Evolutionary conservation across 2,113 vertebrate genomes (phyloP), one percentile per base, ranked within the genome.

Genomic region (Arvicanthis niloticus): DNA sequence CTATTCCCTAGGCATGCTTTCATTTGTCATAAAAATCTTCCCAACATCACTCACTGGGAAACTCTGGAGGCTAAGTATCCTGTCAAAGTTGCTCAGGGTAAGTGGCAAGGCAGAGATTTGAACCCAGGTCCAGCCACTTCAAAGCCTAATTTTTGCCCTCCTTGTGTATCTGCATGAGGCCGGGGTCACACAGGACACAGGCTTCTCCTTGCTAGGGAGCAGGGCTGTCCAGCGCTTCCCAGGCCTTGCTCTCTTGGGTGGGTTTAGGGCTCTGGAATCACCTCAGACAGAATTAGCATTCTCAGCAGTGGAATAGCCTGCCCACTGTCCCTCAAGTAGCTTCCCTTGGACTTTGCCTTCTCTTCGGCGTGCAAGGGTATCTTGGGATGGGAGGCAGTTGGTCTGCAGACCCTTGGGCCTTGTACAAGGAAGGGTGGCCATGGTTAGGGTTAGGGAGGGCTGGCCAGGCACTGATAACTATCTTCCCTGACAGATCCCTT

Each of bases 21-120:
- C 82, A 86, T 85, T 53, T 65, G 73, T 82, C 88, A 89, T 26
- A 76, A 89, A 92, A 80, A n/a, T 94, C 77, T 21, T 24, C 53
- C 9, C 9, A 91, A 11, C 31, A 68, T 91, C 37, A 58, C 80
- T 96, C 42, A 51, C 12, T 2, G 51, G 87, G 72, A 86, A 58
- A 86, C 42, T 24, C 72, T 75, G 67, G 24, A 51, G 70, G 67
- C 56, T 78, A 89, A 91, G 16, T 40, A n/a, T 29, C 73, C 89
- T 94, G 29, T 40, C 62, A 60, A 77, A 21, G 34, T 93, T 91
- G 65, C 21, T 56, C 29, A 67, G 60, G 65, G 48, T 65, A 89
- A 91, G 73, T 1, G 1, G 24, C 78, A 31, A 65, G 29, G 51
- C 26, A 60, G 51, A 45, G 60, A 84, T 65, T 58, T 82, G 73